Base-by-base conservation (phyloP, 2,797 vertebrate genomes). In the Astyanax mexicanus region DNA sequence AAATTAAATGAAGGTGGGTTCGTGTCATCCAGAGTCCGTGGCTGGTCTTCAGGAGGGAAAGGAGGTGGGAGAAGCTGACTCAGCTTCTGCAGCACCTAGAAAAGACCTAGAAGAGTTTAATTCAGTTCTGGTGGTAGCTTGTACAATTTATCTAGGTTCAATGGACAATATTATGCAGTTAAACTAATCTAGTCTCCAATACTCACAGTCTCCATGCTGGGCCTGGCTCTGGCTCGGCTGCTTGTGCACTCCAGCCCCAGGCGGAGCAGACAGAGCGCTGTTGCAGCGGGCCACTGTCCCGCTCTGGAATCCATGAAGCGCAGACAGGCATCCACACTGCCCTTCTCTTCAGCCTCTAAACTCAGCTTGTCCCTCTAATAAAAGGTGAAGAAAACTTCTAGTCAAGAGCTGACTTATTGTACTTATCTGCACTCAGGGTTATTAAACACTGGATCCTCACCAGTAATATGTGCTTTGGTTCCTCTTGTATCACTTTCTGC, bases 251-350 rank as follows among this genome's bases (percentile, higher is more conserved):
- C 84, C 77, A 82, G n/a, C 0, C 90, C 82, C 44, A 93, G 74
- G 47, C 38, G 65, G 68, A 95, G 78, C 3, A 94, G 87, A 52
- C 76, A 72, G 29, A 85, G 80, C 4, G 90, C 89, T 55, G 87
- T 64, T 27, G 81, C 73, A 8, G 69, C 73, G 52, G 89, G 88
- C 86, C 92, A 93, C 4, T 38, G 75, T 10, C 81, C 83, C 0
- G 92, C 89, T 27, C 86, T 84, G 19, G 66, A 61, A 69, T 94
- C 92, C 74, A 94, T 42, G 66, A 92, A 86, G 12, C 49, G 74
- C 61, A 93, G 58, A 27, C 91, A 92, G 0, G 87, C 86, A 58
- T 93, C 87, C 40, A 88, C 70, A 5, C 91, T 68, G 17, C 89
- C 90, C 37, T 83, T 88, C 65, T 92, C 87, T 77, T 93, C 90